Percentiles rank a stretch among this genome's conserved stretches.
Conservation (phyloP, 2,888 invertebrate species). For the Tenodera sinensis region DNA sequence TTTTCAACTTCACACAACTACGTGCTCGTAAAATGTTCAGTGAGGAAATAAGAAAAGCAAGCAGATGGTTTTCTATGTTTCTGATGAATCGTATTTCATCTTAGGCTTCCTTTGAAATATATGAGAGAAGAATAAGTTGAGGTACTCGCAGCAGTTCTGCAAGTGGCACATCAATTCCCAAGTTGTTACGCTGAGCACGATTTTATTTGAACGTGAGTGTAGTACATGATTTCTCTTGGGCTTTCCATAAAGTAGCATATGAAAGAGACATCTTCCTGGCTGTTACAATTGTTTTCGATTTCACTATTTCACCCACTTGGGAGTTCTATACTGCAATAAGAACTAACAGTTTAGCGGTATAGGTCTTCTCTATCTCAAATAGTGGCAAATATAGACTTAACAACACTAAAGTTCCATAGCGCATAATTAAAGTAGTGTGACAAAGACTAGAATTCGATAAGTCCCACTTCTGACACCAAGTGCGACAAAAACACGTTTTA, state of each 20-base stretch:
- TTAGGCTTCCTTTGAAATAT: neutral
- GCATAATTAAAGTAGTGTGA: too few relatives aligned
- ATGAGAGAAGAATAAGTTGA: neutral
- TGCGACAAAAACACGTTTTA: too few relatives aligned
- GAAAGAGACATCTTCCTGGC: neutral
- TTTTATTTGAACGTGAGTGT: neutral
- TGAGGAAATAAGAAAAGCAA: neutral
- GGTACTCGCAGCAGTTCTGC: neutral
- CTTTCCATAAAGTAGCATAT: neutral
- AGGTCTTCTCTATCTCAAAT: too few relatives aligned
- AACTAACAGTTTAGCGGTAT: neutral
- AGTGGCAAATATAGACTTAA: too few relatives aligned
- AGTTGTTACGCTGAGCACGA: neutral
- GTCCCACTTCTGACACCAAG: too few relatives aligned
- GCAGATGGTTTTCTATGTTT: neutral
- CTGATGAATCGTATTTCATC: neutral
- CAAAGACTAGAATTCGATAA: too few relatives aligned
- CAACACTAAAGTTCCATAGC: too few relatives aligned
- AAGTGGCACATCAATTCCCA: neutral
- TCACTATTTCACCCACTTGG: neutral
- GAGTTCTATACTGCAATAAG: neutral
- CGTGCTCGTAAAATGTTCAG: neutral
- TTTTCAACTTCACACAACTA: too few relatives aligned
- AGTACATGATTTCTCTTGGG: neutral
- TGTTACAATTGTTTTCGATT: neutral